A percentile compares a stretch with the other conserved stretches of the same genome.
These are phyloP conservation scores for Guaruba guarouba DNA, from an alignment of 2,113 vertebrate species.

Conservation along the genomic window DNA sequence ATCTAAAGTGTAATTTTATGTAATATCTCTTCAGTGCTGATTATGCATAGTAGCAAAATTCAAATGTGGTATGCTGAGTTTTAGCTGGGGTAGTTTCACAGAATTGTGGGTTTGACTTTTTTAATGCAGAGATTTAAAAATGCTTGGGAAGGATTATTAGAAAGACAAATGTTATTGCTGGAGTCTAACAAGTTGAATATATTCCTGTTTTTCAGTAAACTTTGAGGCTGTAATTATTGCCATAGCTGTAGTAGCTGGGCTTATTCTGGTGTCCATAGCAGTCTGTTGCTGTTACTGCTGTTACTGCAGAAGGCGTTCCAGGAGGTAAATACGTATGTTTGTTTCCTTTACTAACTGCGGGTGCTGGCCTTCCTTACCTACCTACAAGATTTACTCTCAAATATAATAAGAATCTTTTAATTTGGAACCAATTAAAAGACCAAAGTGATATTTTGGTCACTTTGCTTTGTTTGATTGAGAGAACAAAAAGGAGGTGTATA, in stretches of 20 bases:
- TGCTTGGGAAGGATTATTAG: background rate
- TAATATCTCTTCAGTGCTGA: background rate
- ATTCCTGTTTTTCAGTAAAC: slow-evolving; percentile 78
- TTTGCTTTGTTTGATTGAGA: background rate
- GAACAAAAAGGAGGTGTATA: background rate
- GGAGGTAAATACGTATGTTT: slow-evolving; percentile 55
- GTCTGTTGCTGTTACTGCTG: slow-evolving; percentile 86
- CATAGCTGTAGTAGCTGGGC: slow-evolving; percentile 76
- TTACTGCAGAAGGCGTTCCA: slow-evolving; percentile 68
- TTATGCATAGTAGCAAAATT: background rate
- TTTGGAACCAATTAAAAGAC: background rate
- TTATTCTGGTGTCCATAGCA: slow-evolving; percentile 69
- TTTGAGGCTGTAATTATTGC: slow-evolving; percentile 86
- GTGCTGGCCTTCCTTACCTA: background rate
- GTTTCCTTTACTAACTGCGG: background rate
- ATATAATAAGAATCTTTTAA: background rate
- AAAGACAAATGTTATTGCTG: background rate
- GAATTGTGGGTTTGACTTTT: background rate
- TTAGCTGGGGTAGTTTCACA: background rate
- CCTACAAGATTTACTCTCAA: background rate
- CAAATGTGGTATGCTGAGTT: background rate
- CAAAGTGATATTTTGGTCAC: background rate
- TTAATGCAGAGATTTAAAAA: background rate
- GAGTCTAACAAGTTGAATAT: slow-evolving; percentile 14
- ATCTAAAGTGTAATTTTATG: background rate